phyloP scores from a whole-genome alignment of 92 coral and sea anemone genomes.

The Galaxea fascicularis region DNA sequence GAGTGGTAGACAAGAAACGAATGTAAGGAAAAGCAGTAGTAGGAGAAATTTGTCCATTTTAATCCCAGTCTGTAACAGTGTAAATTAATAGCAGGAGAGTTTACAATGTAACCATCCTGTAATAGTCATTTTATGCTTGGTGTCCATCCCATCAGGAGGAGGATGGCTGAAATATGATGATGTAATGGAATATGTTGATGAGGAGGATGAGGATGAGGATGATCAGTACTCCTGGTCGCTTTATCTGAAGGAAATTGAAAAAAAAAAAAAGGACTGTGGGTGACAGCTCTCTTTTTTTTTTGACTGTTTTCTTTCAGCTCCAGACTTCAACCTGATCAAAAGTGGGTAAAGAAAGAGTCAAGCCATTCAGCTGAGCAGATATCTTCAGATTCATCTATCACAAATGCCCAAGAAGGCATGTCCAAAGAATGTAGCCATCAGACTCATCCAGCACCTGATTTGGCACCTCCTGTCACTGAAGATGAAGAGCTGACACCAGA shows the following conservation, averaged over 20 bases:
- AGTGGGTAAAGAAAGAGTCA: conserved; percentile 50
- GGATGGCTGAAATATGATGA: too few relatives aligned
- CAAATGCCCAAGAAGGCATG: conserved; percentile 1
- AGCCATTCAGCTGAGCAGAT: not conserved
- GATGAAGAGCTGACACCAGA: conserved; percentile 85
- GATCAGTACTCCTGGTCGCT: too few relatives aligned
- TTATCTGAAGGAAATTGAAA: too few relatives aligned
- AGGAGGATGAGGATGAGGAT: too few relatives aligned
- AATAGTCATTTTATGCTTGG: too few relatives aligned
- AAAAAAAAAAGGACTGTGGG: not conserved
- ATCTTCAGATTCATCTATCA: not conserved
- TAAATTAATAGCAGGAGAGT: not conserved
- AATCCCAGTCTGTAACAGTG: too few relatives aligned
- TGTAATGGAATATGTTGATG: too few relatives aligned
- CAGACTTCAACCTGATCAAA: conserved; percentile 91
- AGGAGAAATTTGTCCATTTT: not conserved
- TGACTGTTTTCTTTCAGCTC: conserved; percentile 61
- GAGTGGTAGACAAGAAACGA: conserved; percentile 96
- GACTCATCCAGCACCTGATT: conserved; percentile 25
- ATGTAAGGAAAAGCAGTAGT: conserved; percentile 65
- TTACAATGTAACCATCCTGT: too few relatives aligned
- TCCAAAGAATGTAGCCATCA: not conserved
- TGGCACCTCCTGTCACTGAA: conserved; percentile 56
- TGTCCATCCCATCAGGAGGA: too few relatives aligned
- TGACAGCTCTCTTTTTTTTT: not conserved